phyloP scores from a whole-genome alignment of 2,797 vertebrate genomes.

The Bryconaethiops microstoma region DNA sequence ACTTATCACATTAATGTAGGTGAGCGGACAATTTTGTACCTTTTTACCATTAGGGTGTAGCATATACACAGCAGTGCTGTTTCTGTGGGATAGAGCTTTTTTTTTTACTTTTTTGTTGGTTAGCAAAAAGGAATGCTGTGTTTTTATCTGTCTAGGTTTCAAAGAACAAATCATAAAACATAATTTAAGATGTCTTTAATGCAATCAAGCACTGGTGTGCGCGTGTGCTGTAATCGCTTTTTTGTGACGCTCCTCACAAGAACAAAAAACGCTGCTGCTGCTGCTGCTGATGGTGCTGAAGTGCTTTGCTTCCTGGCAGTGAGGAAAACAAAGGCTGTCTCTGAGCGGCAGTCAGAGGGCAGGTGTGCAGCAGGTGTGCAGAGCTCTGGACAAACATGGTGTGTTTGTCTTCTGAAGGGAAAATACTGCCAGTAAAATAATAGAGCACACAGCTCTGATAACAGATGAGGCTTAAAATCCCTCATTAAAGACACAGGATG shows the following conservation, averaged over 20 bases:
- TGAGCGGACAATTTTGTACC: too few relatives aligned
- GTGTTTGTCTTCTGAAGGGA: constrained; percentile 80
- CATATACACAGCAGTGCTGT: background rate
- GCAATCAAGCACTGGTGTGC: background rate
- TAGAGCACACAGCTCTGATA: constrained; percentile 64
- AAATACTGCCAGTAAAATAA: constrained; percentile 75
- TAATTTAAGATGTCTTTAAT: background rate
- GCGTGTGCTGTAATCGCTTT: constrained; percentile 8
- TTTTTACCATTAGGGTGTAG: background rate
- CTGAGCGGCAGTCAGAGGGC: constrained; percentile 65
- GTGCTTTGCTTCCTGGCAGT: constrained; percentile 48
- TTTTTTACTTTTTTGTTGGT: background rate
- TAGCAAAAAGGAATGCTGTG: background rate
- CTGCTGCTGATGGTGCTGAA: constrained; percentile 25
- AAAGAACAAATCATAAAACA: background rate
- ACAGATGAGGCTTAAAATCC: constrained; percentile 60
- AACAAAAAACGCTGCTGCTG: constrained; percentile 7
- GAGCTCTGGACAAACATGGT: constrained; percentile 83
- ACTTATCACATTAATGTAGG: background rate
- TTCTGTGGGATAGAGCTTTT: background rate
- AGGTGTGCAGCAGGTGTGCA: constrained; percentile 88
- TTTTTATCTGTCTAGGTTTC: background rate
- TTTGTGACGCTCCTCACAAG: constrained; percentile 17
- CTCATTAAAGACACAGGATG: constrained; percentile 62
- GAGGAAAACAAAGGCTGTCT: constrained; percentile 68